Base-by-base conservation (phyloP, 2,888 invertebrate genomes). In the Agonopterix subpropinquella region DNA sequence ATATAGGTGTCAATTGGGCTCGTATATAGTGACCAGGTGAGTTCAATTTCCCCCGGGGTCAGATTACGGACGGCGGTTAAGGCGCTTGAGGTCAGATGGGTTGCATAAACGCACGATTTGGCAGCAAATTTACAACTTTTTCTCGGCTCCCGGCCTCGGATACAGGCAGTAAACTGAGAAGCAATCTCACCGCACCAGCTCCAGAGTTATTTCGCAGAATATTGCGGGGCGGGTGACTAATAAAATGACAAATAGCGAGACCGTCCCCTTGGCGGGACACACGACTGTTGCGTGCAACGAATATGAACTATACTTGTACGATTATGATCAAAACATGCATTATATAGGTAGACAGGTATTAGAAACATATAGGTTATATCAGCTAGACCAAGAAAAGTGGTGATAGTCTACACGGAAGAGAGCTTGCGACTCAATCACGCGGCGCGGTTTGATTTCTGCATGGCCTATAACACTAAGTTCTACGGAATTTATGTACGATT, bases 91-190 rank as follows among this genome's bases (percentile, higher is more conserved):
- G 83, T 83, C 82, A 84, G 76, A 75, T 59, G 70, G 77, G 77
- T 73, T 73, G 82, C 79, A 84, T 80, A 83, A 85, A 82, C 74
- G 80, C 73, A 72, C 80, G 77, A 83, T 86, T 85, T 78, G 77
- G 72, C 63, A 73, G 75, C 74, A 80, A 86, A 84, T 85, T 85
- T 86, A 86, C 84, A 85, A 85, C 81, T 81, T 83, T 83, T 83
- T 83, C 80, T 74, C 75, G 64, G 66, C 70, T 69, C 73, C 61
- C 61, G 72, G 72, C 73, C 73, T 73, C 71, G 64, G 73, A 65
- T 70, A 67, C 70, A 62, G 76, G 82, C 74, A 77, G 80, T 85
- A 86, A 85, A 86, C 74, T 73, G 72, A 67, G 77, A 79, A 80
- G 84, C 85, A 71, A 73, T 73, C 71, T 69, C 67, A 60, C 59